These are phyloP conservation scores for Willowsia nigromaculata DNA, from an alignment of 2,888 invertebrate species.

Conservation along the genomic window DNA sequence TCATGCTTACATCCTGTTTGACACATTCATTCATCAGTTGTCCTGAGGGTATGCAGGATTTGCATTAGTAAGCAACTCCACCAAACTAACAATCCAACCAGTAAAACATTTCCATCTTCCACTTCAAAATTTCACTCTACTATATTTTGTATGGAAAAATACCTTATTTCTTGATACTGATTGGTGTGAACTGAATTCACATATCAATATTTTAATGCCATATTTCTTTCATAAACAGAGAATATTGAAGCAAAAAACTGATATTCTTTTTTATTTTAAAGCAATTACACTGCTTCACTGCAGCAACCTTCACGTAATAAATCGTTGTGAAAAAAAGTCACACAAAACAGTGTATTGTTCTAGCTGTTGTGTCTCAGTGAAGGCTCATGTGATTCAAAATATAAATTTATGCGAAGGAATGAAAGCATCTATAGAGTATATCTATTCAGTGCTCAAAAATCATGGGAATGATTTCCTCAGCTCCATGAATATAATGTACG, in stretches of 20 bases:
- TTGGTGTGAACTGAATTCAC: neutral
- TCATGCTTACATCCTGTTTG: constrained; percentile 52
- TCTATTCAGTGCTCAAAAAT: neutral
- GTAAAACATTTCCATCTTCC: neutral
- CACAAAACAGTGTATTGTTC: neutral
- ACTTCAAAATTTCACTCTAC: neutral
- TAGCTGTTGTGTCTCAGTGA: neutral
- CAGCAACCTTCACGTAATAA: neutral
- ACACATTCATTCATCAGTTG: constrained; percentile 62
- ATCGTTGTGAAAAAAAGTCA: neutral
- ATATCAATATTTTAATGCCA: neutral
- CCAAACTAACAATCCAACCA: constrained; percentile 29
- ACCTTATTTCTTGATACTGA: neutral
- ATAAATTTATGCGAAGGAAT: neutral
- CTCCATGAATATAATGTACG: neutral
- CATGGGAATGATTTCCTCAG: neutral
- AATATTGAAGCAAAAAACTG: constrained; percentile 57
- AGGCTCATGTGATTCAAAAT: no score
- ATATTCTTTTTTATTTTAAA: constrained; percentile 63
- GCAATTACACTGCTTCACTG: constrained; percentile 24
- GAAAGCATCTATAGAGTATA: no score
- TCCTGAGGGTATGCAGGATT: constrained; percentile 18
- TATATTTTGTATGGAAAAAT: neutral
- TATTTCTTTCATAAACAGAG: constrained; percentile 13
- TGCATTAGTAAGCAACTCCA: constrained; percentile 15